Percentiles rank a stretch among this genome's conserved stretches.
Conservation (phyloP, 2,113 vertebrate species). For the Oxyruncus cristatus region DNA sequence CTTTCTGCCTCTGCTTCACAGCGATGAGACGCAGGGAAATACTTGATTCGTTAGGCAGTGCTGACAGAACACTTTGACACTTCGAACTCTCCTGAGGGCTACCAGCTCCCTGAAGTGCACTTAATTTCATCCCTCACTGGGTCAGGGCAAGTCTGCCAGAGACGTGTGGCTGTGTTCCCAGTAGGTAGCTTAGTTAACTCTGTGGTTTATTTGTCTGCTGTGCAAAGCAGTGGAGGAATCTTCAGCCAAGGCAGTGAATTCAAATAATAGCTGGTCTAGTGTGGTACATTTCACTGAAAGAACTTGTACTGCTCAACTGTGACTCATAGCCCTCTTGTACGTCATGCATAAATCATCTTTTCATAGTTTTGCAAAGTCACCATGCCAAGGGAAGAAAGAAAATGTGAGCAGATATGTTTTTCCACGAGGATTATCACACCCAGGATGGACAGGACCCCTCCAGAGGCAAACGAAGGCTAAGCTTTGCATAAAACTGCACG, state of each 20-base stretch:
- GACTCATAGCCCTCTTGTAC: background rate
- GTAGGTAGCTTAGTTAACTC: background rate
- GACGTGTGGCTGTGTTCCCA: fast-evolving
- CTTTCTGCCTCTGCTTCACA: background rate
- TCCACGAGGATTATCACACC: background rate
- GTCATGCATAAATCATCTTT: background rate
- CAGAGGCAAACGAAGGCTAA: background rate
- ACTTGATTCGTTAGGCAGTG: background rate
- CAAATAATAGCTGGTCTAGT: background rate
- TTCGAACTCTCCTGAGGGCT: background rate
- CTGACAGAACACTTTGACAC: background rate
- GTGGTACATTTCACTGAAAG: background rate
- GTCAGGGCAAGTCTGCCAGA: background rate
- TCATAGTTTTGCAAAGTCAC: background rate
- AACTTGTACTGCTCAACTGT: background rate
- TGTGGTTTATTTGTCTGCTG: background rate
- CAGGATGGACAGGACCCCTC: background rate
- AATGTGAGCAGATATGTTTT: background rate
- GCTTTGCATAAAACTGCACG: background rate
- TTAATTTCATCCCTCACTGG: background rate
- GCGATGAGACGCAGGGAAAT: background rate
- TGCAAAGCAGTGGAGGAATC: background rate
- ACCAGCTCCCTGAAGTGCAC: background rate
- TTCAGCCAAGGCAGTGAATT: background rate
- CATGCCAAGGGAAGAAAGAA: background rate